Percentiles rank a stretch among this genome's conserved stretches.
These are phyloP conservation scores for Cotesia chilonis DNA, from an alignment of 1,140 invertebrate genomes.

Conservation along the genomic window DNA sequence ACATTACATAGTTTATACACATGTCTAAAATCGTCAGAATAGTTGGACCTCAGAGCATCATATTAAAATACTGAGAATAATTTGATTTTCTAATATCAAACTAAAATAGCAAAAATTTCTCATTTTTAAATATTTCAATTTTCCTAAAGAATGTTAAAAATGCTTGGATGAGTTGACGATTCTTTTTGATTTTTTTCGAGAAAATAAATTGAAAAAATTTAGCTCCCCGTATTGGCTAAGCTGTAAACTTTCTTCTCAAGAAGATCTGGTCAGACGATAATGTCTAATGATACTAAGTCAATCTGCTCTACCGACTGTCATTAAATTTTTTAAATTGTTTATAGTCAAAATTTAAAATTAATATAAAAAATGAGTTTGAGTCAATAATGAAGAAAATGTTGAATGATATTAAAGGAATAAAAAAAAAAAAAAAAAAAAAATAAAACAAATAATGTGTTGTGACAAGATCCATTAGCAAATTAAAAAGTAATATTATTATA, in stretches of 20 bases:
- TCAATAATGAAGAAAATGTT: conserved; percentile 7
- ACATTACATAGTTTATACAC: too few species aligned
- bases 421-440: too few species aligned
- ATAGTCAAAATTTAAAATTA: not conserved
- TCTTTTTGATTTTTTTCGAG: too few species aligned
- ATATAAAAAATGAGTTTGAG: not conserved
- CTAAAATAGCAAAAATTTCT: too few species aligned
- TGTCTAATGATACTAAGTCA: conserved; percentile 34
- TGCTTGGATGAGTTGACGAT: too few species aligned
- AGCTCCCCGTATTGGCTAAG: conserved; percentile 35
- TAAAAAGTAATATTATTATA: conserved; percentile 36
- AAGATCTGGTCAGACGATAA: conserved; percentile 33
- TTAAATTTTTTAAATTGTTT: not conserved
- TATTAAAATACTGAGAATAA: too few species aligned
- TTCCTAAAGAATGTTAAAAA: too few species aligned
- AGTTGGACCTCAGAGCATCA: too few species aligned
- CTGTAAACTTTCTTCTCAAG: conserved; percentile 32
- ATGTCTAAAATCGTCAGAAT: too few species aligned
- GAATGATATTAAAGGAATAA: not conserved
- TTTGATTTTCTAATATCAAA: too few species aligned
- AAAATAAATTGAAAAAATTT: conserved; percentile 1
- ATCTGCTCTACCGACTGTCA: conserved; percentile 51
- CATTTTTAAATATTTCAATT: too few species aligned
- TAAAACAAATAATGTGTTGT: not conserved
- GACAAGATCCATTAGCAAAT: conserved; percentile 18